Base-by-base conservation (phyloP, 2,797 vertebrate species). In the Betta splendens region DNA sequence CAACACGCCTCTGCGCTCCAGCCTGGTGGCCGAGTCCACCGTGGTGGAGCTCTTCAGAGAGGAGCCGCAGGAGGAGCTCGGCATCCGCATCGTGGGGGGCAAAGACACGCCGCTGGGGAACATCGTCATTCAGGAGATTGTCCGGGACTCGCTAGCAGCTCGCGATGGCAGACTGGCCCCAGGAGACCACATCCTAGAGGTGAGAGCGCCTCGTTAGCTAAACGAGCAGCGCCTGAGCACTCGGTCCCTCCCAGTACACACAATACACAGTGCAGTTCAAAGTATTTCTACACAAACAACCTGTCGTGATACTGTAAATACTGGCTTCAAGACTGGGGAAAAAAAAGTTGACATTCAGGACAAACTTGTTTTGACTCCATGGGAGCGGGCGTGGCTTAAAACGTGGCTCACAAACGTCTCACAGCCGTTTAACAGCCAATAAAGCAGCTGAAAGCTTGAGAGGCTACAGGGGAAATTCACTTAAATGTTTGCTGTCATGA, bases 51-150 rank as follows among this genome's bases (percentile, higher is more conserved):
- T 98, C 78, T 91, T 92, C 64, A 91, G 94, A 50, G 93, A 94
- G 1, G 94, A 96, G 52, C 89, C 89, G 0, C 93, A 93, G 38
- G 93, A 95, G 43, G 94, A 94, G 46, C 90, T 97, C 69, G 96
- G 96, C 17, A 90, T 98, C 70, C 93, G 93, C 55, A 95, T 97
- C 17, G 95, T 98, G 3, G 96, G 96, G 11, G 96, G 95, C 1
- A 97, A 95, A 81, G 94, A 98, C 89, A 96, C 95, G 1, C 95
- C 96, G 0, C 87, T 98, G 16, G 95, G 95, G 7, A 97, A 96
- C 77, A 94, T 98, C 0, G 94, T 98, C 37, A 91, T 98, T 64
- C 96, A 98, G 81, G 95, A 97, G 53, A 91, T 97, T 20, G 70
- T 95, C 61, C 81, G 90, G 46, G 94, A 96, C 81, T 94, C 94